Percentiles rank a stretch among this genome's conserved stretches.
phyloP scores from a whole-genome alignment of 2,797 vertebrate genomes.

The Perodicticus potto region DNA sequence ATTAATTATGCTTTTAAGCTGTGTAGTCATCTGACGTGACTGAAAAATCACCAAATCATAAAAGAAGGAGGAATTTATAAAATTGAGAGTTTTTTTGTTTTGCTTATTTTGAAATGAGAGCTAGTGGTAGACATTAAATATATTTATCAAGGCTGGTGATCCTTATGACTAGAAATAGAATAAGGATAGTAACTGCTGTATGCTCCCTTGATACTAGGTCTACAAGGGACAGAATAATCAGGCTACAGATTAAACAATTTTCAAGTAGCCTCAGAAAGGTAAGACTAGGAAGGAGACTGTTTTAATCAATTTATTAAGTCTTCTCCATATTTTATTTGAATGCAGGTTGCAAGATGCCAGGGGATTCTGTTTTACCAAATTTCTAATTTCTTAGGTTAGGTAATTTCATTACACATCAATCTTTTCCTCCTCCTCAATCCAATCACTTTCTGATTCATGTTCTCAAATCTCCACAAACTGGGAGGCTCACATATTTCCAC shows the following conservation, averaged over 20 bases:
- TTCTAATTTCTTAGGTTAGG: not conserved
- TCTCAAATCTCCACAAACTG: not conserved
- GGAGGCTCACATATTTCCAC: not conserved
- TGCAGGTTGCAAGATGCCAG: not conserved
- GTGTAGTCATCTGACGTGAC: not conserved
- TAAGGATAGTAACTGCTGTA: not conserved
- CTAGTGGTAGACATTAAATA: not conserved
- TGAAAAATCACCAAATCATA: not conserved
- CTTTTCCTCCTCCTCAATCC: not conserved
- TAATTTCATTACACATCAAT: not conserved
- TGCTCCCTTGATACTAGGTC: not conserved
- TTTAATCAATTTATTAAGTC: not conserved
- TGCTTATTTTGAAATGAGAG: not conserved
- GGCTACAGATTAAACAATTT: not conserved
- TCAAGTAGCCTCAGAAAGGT: not conserved
- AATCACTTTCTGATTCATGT: not conserved
- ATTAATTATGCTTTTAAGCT: not conserved
- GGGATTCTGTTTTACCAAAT: not conserved
- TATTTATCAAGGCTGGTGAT: not conserved
- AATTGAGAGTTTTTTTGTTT: not conserved
- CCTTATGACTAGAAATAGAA: not conserved
- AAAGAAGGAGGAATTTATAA: not conserved
- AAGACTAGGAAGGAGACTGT: not conserved
- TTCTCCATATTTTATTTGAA: not conserved
- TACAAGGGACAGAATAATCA: not conserved